These are phyloP conservation scores for Oscheius onirici DNA, from an alignment of 2,888 invertebrate genomes.

Conservation along the genomic window DNA sequence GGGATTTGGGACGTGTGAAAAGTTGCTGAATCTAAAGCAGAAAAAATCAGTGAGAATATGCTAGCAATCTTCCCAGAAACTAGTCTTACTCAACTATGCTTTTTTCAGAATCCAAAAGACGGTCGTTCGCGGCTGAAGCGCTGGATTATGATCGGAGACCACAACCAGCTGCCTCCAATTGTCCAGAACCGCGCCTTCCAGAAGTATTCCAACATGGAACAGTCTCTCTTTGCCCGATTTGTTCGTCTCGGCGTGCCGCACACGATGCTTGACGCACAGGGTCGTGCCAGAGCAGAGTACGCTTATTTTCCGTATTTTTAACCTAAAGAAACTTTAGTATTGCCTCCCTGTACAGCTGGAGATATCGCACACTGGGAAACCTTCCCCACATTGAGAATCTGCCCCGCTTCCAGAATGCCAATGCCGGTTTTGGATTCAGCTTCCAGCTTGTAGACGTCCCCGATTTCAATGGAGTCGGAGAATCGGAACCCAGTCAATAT, in stretches of 20 bases:
- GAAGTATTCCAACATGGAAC: conserved; percentile 99
- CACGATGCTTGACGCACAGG: conserved; percentile 95
- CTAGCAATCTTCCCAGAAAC: too few species aligned
- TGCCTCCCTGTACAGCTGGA: conserved; percentile 75
- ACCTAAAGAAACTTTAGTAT: conserved; percentile 69
- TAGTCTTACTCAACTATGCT: too few species aligned
- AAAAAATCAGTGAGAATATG: too few species aligned
- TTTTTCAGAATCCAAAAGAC: conserved; percentile 86
- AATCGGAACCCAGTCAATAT: conserved; percentile 95
- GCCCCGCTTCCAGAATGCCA: conserved; percentile 85
- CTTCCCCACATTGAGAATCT: conserved; percentile 85
- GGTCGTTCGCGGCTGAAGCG: conserved; percentile 93
- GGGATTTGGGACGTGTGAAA: too few species aligned
- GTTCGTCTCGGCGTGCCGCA: conserved; percentile 96
- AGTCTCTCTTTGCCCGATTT: conserved; percentile 94
- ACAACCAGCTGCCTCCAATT: conserved; percentile 97
- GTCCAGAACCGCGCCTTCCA: conserved; percentile 98
- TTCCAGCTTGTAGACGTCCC: conserved; percentile 95
- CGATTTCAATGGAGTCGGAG: conserved; percentile 94
- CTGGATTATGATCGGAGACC: conserved; percentile 99
- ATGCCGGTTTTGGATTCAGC: conserved; percentile 90
- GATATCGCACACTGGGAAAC: conserved; percentile 82
- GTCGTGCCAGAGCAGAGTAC: conserved; percentile 86
- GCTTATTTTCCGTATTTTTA: conserved; percentile 26
- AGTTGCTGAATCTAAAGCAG: too few species aligned